Evolutionary conservation across 2,113 vertebrate species (phyloP).

Genomic region (Mustela nigripes): DNA sequence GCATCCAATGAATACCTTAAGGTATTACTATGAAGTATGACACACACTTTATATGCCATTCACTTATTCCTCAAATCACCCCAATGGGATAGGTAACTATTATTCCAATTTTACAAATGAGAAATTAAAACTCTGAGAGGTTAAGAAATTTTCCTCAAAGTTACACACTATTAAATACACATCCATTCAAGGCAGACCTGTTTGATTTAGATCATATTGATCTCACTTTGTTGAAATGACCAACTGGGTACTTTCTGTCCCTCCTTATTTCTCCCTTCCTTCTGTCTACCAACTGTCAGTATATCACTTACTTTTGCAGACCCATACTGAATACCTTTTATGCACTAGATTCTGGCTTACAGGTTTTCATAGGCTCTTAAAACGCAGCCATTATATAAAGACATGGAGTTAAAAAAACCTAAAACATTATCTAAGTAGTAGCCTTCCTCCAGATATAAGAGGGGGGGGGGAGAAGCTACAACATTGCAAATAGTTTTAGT

Average conservation of each 20-base stretch:
- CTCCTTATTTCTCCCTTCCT: neutral
- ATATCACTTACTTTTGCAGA: neutral
- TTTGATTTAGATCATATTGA: neutral
- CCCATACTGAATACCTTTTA: neutral
- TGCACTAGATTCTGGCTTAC: neutral
- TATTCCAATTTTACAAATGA: neutral
- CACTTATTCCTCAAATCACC: neutral
- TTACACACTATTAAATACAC: neutral
- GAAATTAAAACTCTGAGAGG: neutral
- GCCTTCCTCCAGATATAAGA: neutral
- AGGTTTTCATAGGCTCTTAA: neutral
- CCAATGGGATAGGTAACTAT: neutral
- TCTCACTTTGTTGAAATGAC: neutral
- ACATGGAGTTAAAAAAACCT: neutral
- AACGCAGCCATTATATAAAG: neutral
- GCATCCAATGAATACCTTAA: neutral
- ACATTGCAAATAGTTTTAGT: neutral
- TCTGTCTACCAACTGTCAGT: neutral
- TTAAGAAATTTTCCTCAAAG: neutral
- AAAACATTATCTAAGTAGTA: neutral
- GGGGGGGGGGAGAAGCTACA: accelerated
- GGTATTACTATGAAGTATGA: neutral
- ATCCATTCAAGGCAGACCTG: neutral
- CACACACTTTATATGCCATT: neutral
- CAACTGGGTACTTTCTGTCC: neutral